Evolutionary conservation across 1,140 invertebrate genomes (phyloP).

Genomic region (Nephila pilipes): DNA sequence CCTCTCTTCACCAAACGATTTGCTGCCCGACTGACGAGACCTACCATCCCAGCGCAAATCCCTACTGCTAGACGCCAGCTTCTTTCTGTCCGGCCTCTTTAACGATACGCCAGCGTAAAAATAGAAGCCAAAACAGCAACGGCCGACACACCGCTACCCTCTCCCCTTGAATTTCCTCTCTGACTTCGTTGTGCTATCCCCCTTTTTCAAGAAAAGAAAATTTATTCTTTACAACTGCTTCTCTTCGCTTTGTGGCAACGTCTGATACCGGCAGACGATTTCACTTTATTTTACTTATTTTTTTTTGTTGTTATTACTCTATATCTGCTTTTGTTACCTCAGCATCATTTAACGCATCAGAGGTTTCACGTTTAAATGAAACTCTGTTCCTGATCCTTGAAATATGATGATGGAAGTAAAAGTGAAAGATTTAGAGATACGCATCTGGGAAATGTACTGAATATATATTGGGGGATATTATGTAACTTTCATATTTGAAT

Average conservation of each 20-base stretch:
- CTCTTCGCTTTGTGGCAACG: not conserved
- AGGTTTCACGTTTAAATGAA: not conserved
- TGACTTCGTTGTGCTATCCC: not conserved
- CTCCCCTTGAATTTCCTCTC: not conserved
- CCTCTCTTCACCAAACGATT: not conserved
- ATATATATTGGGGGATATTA: no score
- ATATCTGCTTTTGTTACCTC: not conserved
- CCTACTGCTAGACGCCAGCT: slow-evolving; percentile 60
- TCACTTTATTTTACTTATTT: slow-evolving; percentile 13
- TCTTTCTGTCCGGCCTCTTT: slow-evolving; percentile 65
- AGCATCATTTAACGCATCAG: slow-evolving; percentile 27
- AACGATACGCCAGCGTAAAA: slow-evolving; percentile 58
- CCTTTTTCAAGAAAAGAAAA: slow-evolving; percentile 7
- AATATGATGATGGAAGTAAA: not conserved
- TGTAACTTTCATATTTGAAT: no score
- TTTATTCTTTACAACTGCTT: slow-evolving; percentile 35
- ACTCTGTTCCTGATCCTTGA: not conserved
- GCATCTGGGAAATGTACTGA: no score
- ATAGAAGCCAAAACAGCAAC: slow-evolving; percentile 70
- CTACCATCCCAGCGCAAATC: not conserved
- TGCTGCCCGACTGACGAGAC: slow-evolving; percentile 22
- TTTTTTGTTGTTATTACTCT: not conserved
- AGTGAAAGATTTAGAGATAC: not conserved
- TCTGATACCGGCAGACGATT: slow-evolving; percentile 48
- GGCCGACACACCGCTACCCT: slow-evolving; percentile 7